Conservation (phyloP, 1,140 invertebrate genomes). For the Brachionus manjavacas region DNA sequence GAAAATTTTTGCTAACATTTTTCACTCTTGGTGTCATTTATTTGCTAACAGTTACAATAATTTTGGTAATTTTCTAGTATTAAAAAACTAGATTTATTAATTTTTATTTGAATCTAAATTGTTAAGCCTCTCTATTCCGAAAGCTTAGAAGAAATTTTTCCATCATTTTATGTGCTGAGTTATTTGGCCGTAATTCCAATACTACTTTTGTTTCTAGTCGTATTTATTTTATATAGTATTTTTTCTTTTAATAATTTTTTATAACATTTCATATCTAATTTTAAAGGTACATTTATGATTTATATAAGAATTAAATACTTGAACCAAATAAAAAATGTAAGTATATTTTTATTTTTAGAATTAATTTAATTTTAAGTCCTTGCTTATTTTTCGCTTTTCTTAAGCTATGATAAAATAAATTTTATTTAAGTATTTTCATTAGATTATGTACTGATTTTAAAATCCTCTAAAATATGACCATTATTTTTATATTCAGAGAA, state of each 20-base stretch:
- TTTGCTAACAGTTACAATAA: background rate
- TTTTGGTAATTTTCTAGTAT: slow-evolving; percentile 27
- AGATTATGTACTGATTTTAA: no score
- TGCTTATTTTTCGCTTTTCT: no score
- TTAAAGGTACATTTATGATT: slow-evolving; percentile 17
- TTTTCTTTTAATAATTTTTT: background rate
- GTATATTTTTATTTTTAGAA: background rate
- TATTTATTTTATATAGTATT: background rate
- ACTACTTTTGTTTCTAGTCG: background rate
- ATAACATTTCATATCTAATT: background rate
- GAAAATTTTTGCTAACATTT: background rate
- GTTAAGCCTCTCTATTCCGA: slow-evolving; percentile 20
- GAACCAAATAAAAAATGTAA: slow-evolving; percentile 18
- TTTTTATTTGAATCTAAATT: background rate
- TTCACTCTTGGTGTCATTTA: background rate
- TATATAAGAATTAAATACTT: background rate
- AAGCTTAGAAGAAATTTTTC: slow-evolving; percentile 8
- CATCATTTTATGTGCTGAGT: background rate
- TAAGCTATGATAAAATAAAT: no score
- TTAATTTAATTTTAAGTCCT: background rate
- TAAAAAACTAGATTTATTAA: background rate
- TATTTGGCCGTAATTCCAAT: slow-evolving; percentile 7
- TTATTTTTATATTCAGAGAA: no score
- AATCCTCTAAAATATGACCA: no score
- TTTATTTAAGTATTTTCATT: no score